A percentile compares a stretch with the other conserved stretches of the same genome.
Evolutionary conservation across 2,113 vertebrate species (phyloP).

Genomic region (Marcusenius ussheri): DNA sequence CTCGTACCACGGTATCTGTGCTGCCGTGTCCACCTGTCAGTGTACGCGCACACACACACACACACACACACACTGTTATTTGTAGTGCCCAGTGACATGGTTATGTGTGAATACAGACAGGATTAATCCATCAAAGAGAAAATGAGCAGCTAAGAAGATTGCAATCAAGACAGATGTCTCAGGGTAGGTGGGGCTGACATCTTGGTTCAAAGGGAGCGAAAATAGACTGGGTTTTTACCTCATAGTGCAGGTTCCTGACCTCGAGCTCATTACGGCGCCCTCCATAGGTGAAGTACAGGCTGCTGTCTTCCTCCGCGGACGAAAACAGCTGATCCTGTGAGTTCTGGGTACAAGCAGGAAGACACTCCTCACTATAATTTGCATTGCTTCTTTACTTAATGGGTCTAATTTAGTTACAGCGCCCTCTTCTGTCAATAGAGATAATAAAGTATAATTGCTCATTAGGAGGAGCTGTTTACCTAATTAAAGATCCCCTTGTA

Average conservation of each 20-base stretch:
- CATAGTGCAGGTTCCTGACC: slow-evolving; percentile 78
- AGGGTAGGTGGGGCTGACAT: neutral
- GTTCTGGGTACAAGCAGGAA: slow-evolving; percentile 32
- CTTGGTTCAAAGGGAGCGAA: neutral
- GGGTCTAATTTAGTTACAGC: neutral
- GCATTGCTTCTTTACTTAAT: neutral
- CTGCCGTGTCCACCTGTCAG: slow-evolving; percentile 70
- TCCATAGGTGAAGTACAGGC: slow-evolving; percentile 89
- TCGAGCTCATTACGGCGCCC: slow-evolving; percentile 78
- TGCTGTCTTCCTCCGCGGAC: slow-evolving; percentile 76
- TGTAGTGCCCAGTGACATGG: neutral
- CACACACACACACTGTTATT: neutral
- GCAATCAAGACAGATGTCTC: neutral
- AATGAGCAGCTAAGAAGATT: neutral
- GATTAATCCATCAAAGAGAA: neutral
- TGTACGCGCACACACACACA: slow-evolving; percentile 11
- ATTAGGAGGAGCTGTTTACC: neutral
- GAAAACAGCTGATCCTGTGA: slow-evolving; percentile 68
- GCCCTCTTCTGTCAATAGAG: neutral
- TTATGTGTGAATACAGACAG: neutral
- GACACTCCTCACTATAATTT: neutral
- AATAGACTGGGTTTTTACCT: slow-evolving; percentile 60
- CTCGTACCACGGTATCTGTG: slow-evolving; percentile 90
- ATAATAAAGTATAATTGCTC: neutral
- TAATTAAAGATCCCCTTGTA: neutral